Conservation (phyloP, 2,888 invertebrate genomes). For the Lasioglossum zephyrum region DNA sequence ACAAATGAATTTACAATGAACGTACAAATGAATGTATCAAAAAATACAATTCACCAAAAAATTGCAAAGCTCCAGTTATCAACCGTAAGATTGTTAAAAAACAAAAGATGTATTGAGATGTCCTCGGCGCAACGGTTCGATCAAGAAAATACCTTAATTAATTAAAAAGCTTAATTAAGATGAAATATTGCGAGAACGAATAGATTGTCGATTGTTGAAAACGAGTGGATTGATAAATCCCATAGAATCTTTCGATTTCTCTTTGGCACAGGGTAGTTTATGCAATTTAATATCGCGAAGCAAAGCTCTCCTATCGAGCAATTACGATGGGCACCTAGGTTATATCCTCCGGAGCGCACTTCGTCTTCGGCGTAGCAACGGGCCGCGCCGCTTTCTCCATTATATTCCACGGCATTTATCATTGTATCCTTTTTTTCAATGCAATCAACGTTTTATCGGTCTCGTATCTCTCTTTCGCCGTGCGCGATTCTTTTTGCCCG, state of each 20-base stretch:
- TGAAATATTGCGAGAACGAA: not conserved
- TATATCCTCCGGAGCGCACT: slow-evolving; percentile 57
- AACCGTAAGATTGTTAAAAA: too few relatives aligned
- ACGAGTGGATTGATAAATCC: not conserved
- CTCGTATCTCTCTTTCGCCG: slow-evolving; percentile 70
- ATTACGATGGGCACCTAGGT: slow-evolving; percentile 48
- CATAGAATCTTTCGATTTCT: not conserved
- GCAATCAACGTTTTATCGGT: slow-evolving; percentile 76
- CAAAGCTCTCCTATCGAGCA: slow-evolving; percentile 29
- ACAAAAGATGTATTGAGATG: too few relatives aligned
- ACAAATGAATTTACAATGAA: not conserved
- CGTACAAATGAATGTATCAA: not conserved
- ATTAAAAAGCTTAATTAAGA: too few relatives aligned
- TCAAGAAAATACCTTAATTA: too few relatives aligned
- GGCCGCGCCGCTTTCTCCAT: slow-evolving; percentile 59
- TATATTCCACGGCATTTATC: slow-evolving; percentile 66
- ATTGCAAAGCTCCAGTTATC: too few relatives aligned
- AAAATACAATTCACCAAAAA: not conserved
- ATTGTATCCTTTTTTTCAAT: slow-evolving; percentile 69
- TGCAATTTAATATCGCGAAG: not conserved
- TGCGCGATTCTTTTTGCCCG: slow-evolving; percentile 45
- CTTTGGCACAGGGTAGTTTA: not conserved
- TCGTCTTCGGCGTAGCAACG: slow-evolving; percentile 52
- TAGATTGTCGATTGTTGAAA: not conserved
- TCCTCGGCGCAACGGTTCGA: too few relatives aligned